Conservation (phyloP, 37 sponge, comb jelly and placozoan species). For the Crambe crambe region DNA sequence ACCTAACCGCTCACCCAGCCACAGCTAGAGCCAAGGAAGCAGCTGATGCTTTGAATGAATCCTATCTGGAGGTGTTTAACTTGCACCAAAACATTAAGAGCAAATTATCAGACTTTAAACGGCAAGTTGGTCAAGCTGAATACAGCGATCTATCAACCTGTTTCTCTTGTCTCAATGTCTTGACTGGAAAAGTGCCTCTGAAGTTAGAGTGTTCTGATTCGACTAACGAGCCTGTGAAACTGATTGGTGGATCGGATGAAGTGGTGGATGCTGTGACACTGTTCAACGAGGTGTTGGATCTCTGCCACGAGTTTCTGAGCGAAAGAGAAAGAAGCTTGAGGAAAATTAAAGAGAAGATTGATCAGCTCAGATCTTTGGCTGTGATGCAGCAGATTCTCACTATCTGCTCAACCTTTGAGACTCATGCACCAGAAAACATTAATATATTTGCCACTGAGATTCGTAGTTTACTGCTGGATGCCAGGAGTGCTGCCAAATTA, state of each 20-base stretch:
- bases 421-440: background rate
- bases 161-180: background rate
- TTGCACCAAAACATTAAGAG: background rate
- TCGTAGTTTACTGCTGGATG: background rate
- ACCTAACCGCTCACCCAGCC: background rate
- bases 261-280: background rate
- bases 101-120: background rate
- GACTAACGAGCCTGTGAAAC: background rate
- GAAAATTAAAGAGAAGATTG: background rate
- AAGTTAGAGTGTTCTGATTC: background rate
- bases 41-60: background rate
- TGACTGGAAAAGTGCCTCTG: conserved; percentile 1
- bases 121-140: background rate
- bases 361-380: background rate
- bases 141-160: background rate
- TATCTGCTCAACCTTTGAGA: background rate
- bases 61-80: background rate
- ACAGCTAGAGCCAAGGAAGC: background rate
- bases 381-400: background rate
- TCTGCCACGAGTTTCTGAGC: conserved; percentile 5
- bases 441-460: background rate
- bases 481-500: background rate
- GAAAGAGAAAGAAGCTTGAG: background rate
- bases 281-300: conserved; percentile 5
- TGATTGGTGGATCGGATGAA: background rate